phyloP scores from a whole-genome alignment of 2,888 invertebrate genomes.

The Drosophila putrida region DNA sequence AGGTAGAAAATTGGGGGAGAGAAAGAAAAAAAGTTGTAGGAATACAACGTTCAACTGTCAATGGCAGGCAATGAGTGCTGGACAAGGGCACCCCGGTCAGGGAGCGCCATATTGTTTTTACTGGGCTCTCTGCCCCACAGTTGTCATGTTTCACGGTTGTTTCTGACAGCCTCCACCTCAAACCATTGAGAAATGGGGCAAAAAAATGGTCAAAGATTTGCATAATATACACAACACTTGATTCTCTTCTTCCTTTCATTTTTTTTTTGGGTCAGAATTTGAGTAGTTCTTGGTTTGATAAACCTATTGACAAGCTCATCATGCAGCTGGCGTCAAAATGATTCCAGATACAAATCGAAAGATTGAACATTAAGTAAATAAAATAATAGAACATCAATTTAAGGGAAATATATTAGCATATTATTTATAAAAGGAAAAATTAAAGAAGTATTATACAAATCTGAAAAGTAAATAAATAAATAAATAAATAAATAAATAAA shows the following conservation, averaged over 20 bases:
- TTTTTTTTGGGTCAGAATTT: conserved; percentile 59
- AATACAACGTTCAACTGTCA: conserved; percentile 76
- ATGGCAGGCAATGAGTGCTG: conserved; percentile 63
- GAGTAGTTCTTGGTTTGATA: conserved; percentile 71
- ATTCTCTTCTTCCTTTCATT: conserved; percentile 39
- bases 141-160: conserved; percentile 77
- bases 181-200: background rate
- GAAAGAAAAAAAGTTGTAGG: conserved; percentile 39
- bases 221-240: conserved; percentile 76
- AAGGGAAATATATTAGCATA: no score
- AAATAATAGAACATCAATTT: background rate
- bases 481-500: no score
- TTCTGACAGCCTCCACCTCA: conserved; percentile 60
- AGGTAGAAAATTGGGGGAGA: conserved; percentile 31
- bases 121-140: conserved; percentile 56
- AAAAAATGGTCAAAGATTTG: conserved; percentile 68
- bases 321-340: conserved; percentile 41
- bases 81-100: conserved; percentile 52
- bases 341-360: conserved; percentile 11
- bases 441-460: no score
- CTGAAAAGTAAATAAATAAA: no score
- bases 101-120: conserved; percentile 76
- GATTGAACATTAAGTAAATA: background rate
- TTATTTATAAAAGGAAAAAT: no score
- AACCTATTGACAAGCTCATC: conserved; percentile 76